Evolutionary conservation across 2,888 invertebrate species (phyloP), one percentile per base, ranked within the genome.

Genomic region (Sialis lutaria): DNA sequence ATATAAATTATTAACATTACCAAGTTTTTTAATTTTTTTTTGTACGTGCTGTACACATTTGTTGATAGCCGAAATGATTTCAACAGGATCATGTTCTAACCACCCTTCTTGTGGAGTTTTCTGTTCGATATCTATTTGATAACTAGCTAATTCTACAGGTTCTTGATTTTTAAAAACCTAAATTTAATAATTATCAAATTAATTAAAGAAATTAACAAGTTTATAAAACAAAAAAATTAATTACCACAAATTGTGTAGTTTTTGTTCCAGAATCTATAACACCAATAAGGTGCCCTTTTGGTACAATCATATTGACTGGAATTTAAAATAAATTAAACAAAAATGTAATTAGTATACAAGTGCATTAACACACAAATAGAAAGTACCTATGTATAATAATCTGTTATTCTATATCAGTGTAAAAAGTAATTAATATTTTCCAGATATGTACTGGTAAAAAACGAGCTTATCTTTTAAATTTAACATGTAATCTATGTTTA

Each of bases 191-290:
- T 1, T 13, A 46, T 22, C 5, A 31, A 10, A 8, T 35, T 35
- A 37, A 37, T 37, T 7, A 37, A 37, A 9, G 7, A 13, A 41
- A 9, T 12, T 6, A 33, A 47, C 31, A 6, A 31, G 13, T 32
- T n/a, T 35, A 6, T 35, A 42, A 9, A 2, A 33, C 10, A 33
- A 40, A n/a, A 35, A 33, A 13, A 22, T 44, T 46, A 10, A 60
- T 73, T 62, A 88, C 84, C 68, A 88, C 77, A 71, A 93, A 89
- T 56, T 88, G 69, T 43, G 86, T 80, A 41, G 88, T 88, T 57
- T 88, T 85, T n/a, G 96, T 95, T 51, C 96, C 95, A 61, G 93
- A 92, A 62, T 96, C 93, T 50, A 97, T 85, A 33, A 92, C 93
- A 12, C 90, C 95, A 45, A 97, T 75, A 35, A 93, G 67, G 31